Percentiles rank a stretch among this genome's conserved stretches.
Evolutionary conservation across 2,113 vertebrate species (phyloP).

Genomic region (Acanthisitta chloris): DNA sequence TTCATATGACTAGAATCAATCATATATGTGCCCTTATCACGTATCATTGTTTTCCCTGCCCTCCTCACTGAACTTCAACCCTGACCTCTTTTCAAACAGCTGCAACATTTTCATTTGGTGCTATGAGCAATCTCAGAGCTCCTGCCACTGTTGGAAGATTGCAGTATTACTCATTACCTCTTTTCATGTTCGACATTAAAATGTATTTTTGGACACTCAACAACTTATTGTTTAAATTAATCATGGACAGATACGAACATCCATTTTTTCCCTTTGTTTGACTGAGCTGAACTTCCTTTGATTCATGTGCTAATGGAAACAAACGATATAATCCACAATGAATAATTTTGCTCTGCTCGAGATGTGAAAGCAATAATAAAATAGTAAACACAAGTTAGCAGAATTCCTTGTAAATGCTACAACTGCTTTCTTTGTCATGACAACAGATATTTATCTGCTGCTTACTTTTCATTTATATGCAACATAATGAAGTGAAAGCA

Average conservation of each 20-base stretch:
- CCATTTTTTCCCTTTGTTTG: constrained; percentile 20
- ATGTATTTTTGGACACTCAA: constrained; percentile 4
- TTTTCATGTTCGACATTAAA: not conserved
- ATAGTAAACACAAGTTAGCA: constrained; percentile 44
- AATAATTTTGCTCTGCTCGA: constrained; percentile 40
- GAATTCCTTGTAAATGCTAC: constrained; percentile 26
- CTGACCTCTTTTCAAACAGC: not conserved
- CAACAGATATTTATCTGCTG: constrained; percentile 48
- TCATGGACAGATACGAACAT: not conserved
- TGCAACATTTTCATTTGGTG: not conserved
- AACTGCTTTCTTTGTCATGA: constrained; percentile 42
- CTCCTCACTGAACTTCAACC: not conserved
- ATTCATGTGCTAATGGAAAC: constrained; percentile 55
- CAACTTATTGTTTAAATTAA: constrained; percentile 47
- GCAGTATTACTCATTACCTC: not conserved
- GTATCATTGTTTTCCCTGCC: not conserved
- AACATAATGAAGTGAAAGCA: not conserved
- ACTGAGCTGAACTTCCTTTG: constrained; percentile 23
- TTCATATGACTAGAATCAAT: not conserved
- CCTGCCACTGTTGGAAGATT: not conserved
- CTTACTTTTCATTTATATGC: constrained; percentile 27
- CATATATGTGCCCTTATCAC: not conserved
- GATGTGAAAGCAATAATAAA: constrained; percentile 54
- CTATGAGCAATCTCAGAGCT: not conserved
- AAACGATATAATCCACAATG: constrained; percentile 20